Evolutionary conservation across 1,140 invertebrate species (phyloP), one percentile per base, ranked within the genome.

Genomic region (Dendroctonus ponderosae): DNA sequence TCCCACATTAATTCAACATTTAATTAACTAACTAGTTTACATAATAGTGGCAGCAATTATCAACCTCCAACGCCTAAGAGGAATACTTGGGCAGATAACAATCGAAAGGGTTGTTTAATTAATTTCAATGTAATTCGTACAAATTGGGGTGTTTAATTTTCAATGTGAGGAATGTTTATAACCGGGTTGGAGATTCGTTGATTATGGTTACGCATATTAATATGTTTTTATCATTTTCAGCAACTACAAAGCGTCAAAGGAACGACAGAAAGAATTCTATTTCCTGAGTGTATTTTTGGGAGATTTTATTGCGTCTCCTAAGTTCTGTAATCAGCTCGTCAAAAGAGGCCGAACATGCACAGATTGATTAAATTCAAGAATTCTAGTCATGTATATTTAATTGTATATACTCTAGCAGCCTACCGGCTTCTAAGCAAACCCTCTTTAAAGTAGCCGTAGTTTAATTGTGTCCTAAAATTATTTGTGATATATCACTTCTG

Each of bases 271-370:
- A 77, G 87, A 92, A 75, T 88, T 89, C 78, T 92, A 91, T 74
- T 80, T 93, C 41, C 83, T 93, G 56, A 92, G 90, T 73, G 87
- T 93, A 26, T 92, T 92, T 78, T 79, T 93, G 37, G 91, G 91
- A 51, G 89, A 93, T 76, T 90, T 91, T 72, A 84, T 92, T 49
- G 87, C 87, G 15, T 91, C 90, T 67, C 87, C 89, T 7, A 83
- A 84, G 66, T 82, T 93, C 15, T 93, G 90, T 77, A 87, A 88
- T 76, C 87, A 90, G 75, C 80, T 92, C 70, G 88, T 85, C 43
- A 90, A 91, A 75, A 82, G 89, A 69, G 83, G 84, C 70, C 77
- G 84, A 75, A 76, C 73, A 38, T 86, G 85, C 70, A 74, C 74
- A 43, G 79, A 80, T 39, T 71, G 58, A 72, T 40, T 11, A 12